A percentile compares a stretch with the other conserved stretches of the same genome.
These are phyloP conservation scores for Rhopalosiphum padi DNA, from an alignment of 1,140 invertebrate species.

Conservation along the genomic window DNA sequence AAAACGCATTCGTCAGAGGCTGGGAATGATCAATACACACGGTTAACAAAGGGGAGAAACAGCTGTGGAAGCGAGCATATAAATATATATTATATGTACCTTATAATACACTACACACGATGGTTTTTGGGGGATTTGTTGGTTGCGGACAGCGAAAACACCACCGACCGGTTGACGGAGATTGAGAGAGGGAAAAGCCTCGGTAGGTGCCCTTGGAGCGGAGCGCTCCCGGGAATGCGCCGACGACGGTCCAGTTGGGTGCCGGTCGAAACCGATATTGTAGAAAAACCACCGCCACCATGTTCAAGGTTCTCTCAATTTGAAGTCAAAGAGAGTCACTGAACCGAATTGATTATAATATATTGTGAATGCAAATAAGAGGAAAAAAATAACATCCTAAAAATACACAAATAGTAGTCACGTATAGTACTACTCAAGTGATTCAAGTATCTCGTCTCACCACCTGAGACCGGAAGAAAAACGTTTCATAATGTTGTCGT, in stretches of 20 bases:
- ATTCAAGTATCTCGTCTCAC: background rate
- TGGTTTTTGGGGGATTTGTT: background rate
- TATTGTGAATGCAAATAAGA: background rate
- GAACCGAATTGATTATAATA: slow-evolving; percentile 12
- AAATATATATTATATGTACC: slow-evolving; percentile 1
- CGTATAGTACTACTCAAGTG: background rate
- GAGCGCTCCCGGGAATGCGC: background rate
- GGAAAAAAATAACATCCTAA: background rate
- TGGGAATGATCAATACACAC: background rate
- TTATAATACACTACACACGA: background rate
- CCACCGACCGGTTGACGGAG: background rate
- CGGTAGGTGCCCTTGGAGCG: background rate
- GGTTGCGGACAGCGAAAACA: background rate
- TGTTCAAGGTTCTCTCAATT: background rate
- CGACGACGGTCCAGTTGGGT: background rate
- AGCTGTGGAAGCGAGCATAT: background rate
- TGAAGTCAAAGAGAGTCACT: background rate
- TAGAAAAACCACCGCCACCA: slow-evolving; percentile 4
- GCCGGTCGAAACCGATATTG: background rate
- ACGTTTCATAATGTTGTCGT: background rate
- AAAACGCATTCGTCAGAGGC: background rate
- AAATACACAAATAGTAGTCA: background rate
- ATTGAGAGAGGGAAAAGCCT: background rate
- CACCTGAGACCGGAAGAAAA: background rate
- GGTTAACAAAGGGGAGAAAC: background rate